phyloP scores from a whole-genome alignment of 2,797 vertebrate species.

The Mionectes olivaceus region DNA sequence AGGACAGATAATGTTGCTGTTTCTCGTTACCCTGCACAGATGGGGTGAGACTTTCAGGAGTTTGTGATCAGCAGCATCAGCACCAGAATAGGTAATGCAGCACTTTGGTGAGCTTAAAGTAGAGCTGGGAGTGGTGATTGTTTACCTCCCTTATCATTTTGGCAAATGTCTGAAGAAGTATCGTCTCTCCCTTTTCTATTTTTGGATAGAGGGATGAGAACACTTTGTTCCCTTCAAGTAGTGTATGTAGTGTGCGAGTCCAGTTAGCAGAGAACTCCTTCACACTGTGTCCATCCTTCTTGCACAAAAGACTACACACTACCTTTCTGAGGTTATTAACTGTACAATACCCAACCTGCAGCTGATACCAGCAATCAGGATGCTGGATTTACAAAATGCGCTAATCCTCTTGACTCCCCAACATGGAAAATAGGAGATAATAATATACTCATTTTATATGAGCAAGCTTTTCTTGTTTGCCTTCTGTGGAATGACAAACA shows the following conservation, averaged over 20 bases:
- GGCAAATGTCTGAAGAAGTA: background rate
- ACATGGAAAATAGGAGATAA: background rate
- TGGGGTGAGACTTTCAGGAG: background rate
- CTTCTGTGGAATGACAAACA: background rate
- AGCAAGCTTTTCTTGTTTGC: background rate
- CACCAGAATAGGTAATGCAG: background rate
- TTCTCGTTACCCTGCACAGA: background rate
- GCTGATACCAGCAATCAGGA: background rate
- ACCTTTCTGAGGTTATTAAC: background rate
- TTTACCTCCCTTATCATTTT: constrained; percentile 15
- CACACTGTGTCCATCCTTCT: fast-evolving
- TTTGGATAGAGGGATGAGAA: constrained; percentile 29
- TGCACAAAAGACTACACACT: background rate
- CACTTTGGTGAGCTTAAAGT: background rate
- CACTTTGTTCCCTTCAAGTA: background rate
- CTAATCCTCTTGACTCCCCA: background rate
- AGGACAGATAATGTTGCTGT: background rate
- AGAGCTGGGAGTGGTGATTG: background rate
- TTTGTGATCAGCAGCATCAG: background rate
- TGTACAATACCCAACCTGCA: background rate
- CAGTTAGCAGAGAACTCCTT: background rate
- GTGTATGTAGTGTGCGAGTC: background rate
- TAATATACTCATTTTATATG: background rate
- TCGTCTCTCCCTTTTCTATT: constrained; percentile 30
- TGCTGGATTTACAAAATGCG: background rate